Conservation (phyloP, 2,888 invertebrate genomes). For the Caradrina kadenii region DNA sequence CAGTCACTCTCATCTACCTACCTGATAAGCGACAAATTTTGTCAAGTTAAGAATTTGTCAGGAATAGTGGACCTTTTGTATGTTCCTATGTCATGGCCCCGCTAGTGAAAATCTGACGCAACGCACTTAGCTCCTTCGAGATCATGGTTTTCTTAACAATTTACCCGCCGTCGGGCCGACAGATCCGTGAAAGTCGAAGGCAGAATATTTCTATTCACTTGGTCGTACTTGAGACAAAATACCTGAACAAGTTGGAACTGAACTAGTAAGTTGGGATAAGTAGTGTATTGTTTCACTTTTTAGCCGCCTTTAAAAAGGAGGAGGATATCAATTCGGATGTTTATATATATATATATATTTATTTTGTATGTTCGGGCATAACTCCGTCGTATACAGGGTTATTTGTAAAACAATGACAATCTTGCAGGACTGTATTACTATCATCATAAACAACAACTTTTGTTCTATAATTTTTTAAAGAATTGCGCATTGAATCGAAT, state of each 20-base stretch:
- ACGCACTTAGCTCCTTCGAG: slow-evolving; percentile 56
- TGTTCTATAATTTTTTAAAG: too few species aligned
- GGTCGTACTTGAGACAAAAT: slow-evolving; percentile 12
- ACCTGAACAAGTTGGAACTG: slow-evolving; percentile 13
- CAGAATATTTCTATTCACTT: slow-evolving; percentile 27
- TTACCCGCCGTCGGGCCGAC: slow-evolving; percentile 18
- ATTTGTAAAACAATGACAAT: too few species aligned
- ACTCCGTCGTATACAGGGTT: too few species aligned
- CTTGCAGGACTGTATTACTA: too few species aligned
- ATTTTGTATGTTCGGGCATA: too few species aligned
- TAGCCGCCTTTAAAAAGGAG: too few species aligned
- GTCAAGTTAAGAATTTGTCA: neutral
- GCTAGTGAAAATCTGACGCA: slow-evolving; percentile 54
- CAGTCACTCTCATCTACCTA: neutral
- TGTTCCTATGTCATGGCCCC: neutral
- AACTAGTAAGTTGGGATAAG: slow-evolving; percentile 17
- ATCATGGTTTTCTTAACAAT: slow-evolving; percentile 51
- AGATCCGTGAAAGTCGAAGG: slow-evolving; percentile 41
- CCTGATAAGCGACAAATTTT: neutral
- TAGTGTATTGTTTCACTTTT: neutral
- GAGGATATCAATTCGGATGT: too few species aligned
- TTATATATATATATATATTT: too few species aligned
- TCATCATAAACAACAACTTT: too few species aligned
- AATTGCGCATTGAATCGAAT: too few species aligned
- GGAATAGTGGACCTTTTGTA: slow-evolving; percentile 13